Base-by-base conservation (phyloP, 2,797 vertebrate species). In the Lemur catta region DNA sequence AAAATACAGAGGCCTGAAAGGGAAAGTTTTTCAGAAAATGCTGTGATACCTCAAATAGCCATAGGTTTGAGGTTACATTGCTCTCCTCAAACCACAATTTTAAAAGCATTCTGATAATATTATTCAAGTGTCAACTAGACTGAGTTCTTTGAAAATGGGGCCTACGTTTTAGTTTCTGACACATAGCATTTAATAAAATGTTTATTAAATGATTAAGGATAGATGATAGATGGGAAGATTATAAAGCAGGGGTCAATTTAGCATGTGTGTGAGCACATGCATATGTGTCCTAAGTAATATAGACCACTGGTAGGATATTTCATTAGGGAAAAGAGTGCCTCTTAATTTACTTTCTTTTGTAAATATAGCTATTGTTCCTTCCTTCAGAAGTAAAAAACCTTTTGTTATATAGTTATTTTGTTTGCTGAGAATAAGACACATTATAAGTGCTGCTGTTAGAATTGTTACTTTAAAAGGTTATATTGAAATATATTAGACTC, bases 341-440 rank as follows among this genome's bases (percentile, higher is more conserved):
- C 75, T 92, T 43, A 87, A 72, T 41, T 72, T 74, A 79, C 35
- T 81, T 69, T 89, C 8, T 69, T 90, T 92, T 95, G 35, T 80
- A 63, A 69, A 80, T 26, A 46, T 28, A 63, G 35, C 2, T 22
- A 57, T 30, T 38, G 11, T 91, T 80, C 41, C 26, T 75, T 80
- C 43, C 57, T 82, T 55, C 38, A 86, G n/a, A 94, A 59, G 20
- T 89, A 38, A 57, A 55, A 81, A 61, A 7, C 4, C 4, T 79
- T 84, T 79, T 38, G 43, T 89, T 61, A 52, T 30, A 50, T 65
- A 20, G 38, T 86, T 33, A 38, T 86, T 89, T 50, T 90, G n/a
- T 55, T 86, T 80, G 33, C 46, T 87, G 43, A 88, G 63, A 95
- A 79, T 24, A 84, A 78, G 41, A 74, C 52, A 81, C 26, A 15